phyloP scores from a whole-genome alignment of 2,888 invertebrate species.

The Pheosia gnoma region DNA sequence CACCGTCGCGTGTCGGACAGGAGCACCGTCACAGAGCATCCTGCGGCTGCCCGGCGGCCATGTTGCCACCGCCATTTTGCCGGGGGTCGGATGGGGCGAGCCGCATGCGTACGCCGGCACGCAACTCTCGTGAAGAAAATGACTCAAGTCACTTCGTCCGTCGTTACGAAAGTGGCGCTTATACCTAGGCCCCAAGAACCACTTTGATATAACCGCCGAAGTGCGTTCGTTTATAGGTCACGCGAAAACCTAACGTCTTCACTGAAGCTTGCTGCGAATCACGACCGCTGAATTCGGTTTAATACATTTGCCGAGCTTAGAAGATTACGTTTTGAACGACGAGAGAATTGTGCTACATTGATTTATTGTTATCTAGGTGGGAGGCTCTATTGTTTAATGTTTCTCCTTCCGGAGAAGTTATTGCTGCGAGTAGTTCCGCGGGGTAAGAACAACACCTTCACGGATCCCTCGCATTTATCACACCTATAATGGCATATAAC shows the following conservation, averaged over 20 bases:
- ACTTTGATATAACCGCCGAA: conserved; percentile 51
- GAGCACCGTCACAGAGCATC: conserved; percentile 76
- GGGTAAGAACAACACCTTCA: not conserved
- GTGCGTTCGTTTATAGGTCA: conserved; percentile 79
- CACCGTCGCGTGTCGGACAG: conserved; percentile 74
- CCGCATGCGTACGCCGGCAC: conserved; percentile 82
- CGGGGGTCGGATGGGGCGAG: conserved; percentile 74
- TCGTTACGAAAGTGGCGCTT: conserved; percentile 56
- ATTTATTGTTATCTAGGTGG: conserved; percentile 24
- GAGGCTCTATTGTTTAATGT: conserved; percentile 7
- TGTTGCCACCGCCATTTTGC: conserved; percentile 84
- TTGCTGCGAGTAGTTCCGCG: conserved; percentile 10
- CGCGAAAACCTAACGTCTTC: conserved; percentile 66
- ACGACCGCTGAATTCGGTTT: conserved; percentile 72
- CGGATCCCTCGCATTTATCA: not conserved
- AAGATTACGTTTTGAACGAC: conserved; percentile 48
- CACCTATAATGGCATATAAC: not conserved
- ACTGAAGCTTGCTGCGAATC: conserved; percentile 77
- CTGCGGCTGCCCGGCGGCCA: conserved; percentile 83
- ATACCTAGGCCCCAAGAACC: conserved; percentile 53
- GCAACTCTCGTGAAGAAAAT: conserved; percentile 67
- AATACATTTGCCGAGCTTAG: conserved; percentile 54
- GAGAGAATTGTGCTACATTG: conserved; percentile 43
- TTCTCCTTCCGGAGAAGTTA: conserved; percentile 10
- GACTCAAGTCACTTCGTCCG: conserved; percentile 62